Conservation (phyloP, 2,113 vertebrate species). For the Ondatra zibethicus region DNA sequence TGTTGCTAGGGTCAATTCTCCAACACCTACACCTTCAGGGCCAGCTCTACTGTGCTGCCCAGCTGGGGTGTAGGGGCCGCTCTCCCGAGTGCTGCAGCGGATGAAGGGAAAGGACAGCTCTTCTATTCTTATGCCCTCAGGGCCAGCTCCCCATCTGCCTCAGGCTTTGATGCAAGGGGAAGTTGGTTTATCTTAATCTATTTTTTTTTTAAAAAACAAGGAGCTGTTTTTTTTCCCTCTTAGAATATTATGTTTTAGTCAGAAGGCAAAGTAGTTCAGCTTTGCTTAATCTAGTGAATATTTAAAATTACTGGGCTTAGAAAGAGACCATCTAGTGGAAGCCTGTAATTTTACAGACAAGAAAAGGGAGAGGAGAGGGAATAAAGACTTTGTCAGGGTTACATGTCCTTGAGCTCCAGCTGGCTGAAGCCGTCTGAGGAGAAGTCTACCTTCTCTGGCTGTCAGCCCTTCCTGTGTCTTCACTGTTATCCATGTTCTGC, state of each 20-base stretch:
- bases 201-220: not conserved
- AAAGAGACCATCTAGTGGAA: constrained; percentile 18
- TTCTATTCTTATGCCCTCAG: not conserved
- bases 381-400: not conserved
- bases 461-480: not conserved
- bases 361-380: not conserved
- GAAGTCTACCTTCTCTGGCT: not conserved
- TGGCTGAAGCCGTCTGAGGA: not conserved
- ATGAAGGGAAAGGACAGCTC: not conserved
- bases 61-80: not conserved
- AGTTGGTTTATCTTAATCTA: constrained; percentile 21
- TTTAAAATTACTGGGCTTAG: constrained; percentile 13
- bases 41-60: too few relatives aligned
- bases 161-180: not conserved
- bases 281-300: constrained; percentile 27
- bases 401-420: too few relatives aligned
- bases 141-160: not conserved
- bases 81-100: not conserved
- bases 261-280: constrained; percentile 36
- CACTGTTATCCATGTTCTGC: not conserved
- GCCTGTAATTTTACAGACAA: constrained; percentile 33
- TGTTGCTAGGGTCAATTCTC: too few relatives aligned
- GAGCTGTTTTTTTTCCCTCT: not conserved
- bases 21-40: too few relatives aligned
- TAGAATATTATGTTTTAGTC: not conserved